phyloP scores from a whole-genome alignment of 2,113 vertebrate genomes.

The Proteles cristata region DNA sequence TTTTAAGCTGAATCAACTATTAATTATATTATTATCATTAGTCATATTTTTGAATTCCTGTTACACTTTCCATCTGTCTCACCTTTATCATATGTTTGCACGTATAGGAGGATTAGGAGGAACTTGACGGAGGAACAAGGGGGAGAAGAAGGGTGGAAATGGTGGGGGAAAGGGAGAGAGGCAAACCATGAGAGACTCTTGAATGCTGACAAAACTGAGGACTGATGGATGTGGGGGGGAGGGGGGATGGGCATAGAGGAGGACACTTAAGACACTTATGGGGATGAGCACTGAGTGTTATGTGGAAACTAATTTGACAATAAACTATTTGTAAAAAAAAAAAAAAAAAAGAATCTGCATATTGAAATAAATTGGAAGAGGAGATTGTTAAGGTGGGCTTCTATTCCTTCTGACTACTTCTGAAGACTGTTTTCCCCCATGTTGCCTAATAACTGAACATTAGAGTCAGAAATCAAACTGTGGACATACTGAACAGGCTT shows the following conservation, averaged over 20 bases:
- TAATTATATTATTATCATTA: background rate
- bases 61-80: background rate
- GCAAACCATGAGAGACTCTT: no score
- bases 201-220: no score
- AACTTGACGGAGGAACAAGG: no score
- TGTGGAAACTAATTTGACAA: no score
- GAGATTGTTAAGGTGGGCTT: background rate
- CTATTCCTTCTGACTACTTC: background rate
- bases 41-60: background rate
- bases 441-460: background rate
- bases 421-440: background rate
- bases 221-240: no score
- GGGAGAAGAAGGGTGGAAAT: no score
- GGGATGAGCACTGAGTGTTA: no score
- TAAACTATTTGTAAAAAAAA: no score
- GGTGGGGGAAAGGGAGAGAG: no score
- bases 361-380: constrained; percentile 2
- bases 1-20: background rate
- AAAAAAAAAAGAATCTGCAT: background rate
- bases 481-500: background rate
- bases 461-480: background rate
- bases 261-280: no score
- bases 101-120: no score
- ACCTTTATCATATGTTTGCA: background rate
- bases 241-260: no score